Base-by-base conservation (phyloP, 1,140 invertebrate genomes). In the Ptiloglossa arizonensis region DNA sequence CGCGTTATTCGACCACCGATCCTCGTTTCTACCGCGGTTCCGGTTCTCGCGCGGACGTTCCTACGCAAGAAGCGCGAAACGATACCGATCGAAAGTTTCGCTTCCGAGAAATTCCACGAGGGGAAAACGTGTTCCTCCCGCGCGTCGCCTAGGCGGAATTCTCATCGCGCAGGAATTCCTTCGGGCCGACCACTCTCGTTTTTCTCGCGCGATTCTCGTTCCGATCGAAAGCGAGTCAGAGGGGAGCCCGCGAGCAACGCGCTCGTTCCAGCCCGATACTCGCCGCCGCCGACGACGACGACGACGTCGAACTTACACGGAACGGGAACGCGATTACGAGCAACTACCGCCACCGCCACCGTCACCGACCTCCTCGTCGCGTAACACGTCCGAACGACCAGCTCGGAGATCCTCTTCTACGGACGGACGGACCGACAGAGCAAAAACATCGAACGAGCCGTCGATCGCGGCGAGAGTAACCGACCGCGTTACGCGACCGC, bases 401-500 rank as follows among this genome's bases (percentile, higher is more conserved):
- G 29, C 13, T 19, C 57, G 56, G 24, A 52, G 66, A 57, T 68
- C 62, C 52, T 82, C 76, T 78, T 64, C 22, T 13, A 22, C 50
- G 22, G 17, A n/a, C n/a, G 59, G 62, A 15, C 41, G 62, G 46
- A 22, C 41, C n/a, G n/a, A n/a, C n/a, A n/a, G n/a, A n/a, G 69
- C 77, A 86, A 82, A 83, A 81, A 82, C 78, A 17, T 44, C 35
- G 24, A 81, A 81, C 35, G 52, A 32, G n/a, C 15, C 29, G 54
- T 69, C 68, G 56, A 60, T 48, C 81, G 80, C 59, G 72, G 73
- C 64, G 52, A 66, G 64, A 74, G 46, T 41, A 41, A 35, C 3
- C 75, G 82, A 85, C 73, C 83, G 78, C 79, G 75, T 79, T 85
- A 86, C 86, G 80, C 73, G 67, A 72, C 44, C 70, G 54, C 79